Conservation (phyloP, 37 sponge, comb jelly and placozoan genomes). For the Halisarca cf. caerulea region DNA sequence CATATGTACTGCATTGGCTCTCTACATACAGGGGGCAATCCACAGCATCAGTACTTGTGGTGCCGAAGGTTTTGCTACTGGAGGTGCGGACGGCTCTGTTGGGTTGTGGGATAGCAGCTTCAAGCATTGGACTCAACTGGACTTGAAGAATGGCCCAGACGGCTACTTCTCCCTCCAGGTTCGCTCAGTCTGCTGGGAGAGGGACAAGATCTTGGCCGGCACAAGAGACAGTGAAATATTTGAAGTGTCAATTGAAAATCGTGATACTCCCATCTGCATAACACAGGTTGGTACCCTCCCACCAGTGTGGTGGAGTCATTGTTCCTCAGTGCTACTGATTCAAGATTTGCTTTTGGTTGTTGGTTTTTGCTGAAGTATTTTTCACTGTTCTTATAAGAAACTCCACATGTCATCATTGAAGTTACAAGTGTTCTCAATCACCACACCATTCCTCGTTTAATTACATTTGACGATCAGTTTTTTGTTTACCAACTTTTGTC, state of each 20-base stretch:
- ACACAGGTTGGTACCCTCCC: conserved; percentile 27
- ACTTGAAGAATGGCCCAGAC: conserved; percentile 53
- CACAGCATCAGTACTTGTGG: conserved; percentile 52
- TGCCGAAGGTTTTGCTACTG: conserved; percentile 86
- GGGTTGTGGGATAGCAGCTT: conserved; percentile 80
- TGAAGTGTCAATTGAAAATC: conserved; percentile 64
- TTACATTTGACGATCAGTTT: too few species aligned
- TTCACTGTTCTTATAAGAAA: not conserved
- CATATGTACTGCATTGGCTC: too few species aligned
- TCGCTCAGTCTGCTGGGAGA: conserved; percentile 81
- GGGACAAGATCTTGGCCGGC: conserved; percentile 79
- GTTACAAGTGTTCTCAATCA: too few species aligned
- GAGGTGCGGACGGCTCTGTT: conserved; percentile 86
- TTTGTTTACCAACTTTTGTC: too few species aligned
- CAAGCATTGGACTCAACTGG: conserved; percentile 64
- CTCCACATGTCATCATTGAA: too few species aligned
- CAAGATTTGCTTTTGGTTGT: not conserved
- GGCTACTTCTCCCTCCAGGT: conserved; percentile 81
- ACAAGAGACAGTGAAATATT: conserved; percentile 91
- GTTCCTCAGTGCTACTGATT: not conserved
- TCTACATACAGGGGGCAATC: conserved; percentile 69
- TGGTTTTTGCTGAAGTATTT: not conserved
- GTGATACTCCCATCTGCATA: conserved; percentile 62
- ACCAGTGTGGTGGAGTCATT: too few species aligned
- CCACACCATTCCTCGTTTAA: too few species aligned